These are phyloP conservation scores for Dryoscopus gambensis DNA, from an alignment of 2,113 vertebrate genomes.

Conservation along the genomic window DNA sequence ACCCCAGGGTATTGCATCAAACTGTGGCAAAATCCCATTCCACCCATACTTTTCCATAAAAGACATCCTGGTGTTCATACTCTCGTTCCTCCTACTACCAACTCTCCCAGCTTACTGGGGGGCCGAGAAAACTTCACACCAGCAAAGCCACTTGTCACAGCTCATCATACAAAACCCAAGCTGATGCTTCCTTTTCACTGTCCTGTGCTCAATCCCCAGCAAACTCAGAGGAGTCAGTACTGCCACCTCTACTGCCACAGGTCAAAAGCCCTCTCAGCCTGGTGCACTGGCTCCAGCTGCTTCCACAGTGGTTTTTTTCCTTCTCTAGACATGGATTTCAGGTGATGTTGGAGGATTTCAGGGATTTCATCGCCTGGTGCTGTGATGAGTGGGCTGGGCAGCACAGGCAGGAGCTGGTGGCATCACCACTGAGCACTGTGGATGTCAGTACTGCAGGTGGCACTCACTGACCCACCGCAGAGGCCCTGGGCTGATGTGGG, in stretches of 20 bases:
- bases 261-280: not conserved
- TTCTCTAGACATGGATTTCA: not conserved
- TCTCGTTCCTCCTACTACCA: not conserved
- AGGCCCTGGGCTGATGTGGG: not conserved
- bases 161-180: not conserved
- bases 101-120: not conserved
- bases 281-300: not conserved
- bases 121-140: not conserved
- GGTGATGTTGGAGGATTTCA: not conserved
- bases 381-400: not conserved
- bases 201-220: not conserved
- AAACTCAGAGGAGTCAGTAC: not conserved
- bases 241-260: not conserved
- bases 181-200: not conserved
- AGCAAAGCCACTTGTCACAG: not conserved
- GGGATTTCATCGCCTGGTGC: not conserved
- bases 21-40: not conserved
- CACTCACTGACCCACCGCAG: not conserved
- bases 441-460: not conserved
- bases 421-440: not conserved
- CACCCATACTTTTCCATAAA: not conserved
- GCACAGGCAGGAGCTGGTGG: not conserved
- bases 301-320: not conserved
- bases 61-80: not conserved
- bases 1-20: not conserved